A percentile compares a stretch with the other conserved stretches of the same genome.
phyloP scores from a whole-genome alignment of 2,888 invertebrate species.

The Pocota personata region DNA sequence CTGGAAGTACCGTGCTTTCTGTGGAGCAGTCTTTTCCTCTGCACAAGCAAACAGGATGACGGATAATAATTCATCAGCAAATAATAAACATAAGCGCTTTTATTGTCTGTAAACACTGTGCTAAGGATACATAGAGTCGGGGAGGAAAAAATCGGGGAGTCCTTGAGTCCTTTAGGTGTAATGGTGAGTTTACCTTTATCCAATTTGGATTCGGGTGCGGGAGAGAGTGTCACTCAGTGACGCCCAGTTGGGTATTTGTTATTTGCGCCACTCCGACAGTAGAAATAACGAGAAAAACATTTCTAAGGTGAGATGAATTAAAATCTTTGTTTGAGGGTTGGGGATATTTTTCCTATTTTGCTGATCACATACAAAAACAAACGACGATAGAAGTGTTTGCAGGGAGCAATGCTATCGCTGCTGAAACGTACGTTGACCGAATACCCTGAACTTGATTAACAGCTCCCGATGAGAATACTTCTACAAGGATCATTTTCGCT shows the following conservation, averaged over 20 bases:
- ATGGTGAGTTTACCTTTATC: constrained; percentile 17
- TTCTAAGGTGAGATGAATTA: neutral
- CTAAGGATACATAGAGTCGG: neutral
- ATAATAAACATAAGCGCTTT: constrained; percentile 80
- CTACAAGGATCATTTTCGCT: neutral
- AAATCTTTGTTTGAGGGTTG: neutral
- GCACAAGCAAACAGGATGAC: constrained; percentile 1
- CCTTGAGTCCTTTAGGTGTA: neutral
- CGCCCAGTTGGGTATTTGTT: constrained; percentile 10
- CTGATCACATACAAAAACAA: constrained; percentile 28
- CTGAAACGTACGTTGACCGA: constrained; percentile 27
- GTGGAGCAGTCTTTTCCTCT: neutral
- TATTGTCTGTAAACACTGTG: constrained; percentile 75
- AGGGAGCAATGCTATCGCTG: neutral
- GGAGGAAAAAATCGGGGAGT: neutral
- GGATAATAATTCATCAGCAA: constrained; percentile 79
- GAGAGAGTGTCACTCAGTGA: too few relatives aligned
- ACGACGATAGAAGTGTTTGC: neutral
- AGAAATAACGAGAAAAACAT: neutral
- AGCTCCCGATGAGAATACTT: neutral
- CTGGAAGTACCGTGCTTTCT: neutral
- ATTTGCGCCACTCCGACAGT: neutral
- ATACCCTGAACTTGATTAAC: constrained; percentile 50
- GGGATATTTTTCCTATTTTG: neutral
- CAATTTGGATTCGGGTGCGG: neutral